phyloP scores from a whole-genome alignment of 2,797 vertebrate genomes.

The Nannoperca australis region DNA sequence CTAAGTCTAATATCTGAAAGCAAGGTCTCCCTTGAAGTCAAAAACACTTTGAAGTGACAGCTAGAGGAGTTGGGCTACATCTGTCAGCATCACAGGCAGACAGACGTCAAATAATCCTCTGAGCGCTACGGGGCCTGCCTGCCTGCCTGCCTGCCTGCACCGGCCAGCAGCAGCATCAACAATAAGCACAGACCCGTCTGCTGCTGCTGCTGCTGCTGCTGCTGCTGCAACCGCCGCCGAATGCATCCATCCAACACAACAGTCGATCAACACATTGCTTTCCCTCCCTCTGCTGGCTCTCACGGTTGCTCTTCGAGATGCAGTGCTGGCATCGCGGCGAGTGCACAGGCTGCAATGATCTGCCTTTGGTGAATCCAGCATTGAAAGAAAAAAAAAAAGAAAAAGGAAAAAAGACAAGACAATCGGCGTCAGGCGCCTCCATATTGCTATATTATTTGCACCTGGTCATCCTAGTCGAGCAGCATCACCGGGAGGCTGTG shows the following conservation, averaged over 20 bases:
- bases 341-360: constrained; percentile 42
- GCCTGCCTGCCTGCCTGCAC: too few relatives aligned
- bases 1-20: neutral
- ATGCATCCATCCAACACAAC: constrained; percentile 30
- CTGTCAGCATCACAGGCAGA: constrained; percentile 65
- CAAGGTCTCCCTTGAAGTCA: constrained; percentile 36
- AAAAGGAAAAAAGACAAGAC: constrained; percentile 10
- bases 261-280: constrained; percentile 37
- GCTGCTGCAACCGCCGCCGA: constrained; percentile 19
- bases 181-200: constrained; percentile 43
- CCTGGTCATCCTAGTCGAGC: constrained; percentile 55
- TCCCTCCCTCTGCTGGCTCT: constrained; percentile 37
- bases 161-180: constrained; percentile 68
- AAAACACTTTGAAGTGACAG: constrained; percentile 42
- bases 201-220: constrained; percentile 20
- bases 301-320: constrained; percentile 45
- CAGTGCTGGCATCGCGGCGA: constrained; percentile 18
- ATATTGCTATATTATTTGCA: constrained; percentile 56
- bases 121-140: constrained; percentile 46
- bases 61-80: constrained; percentile 50
- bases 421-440: constrained; percentile 44
- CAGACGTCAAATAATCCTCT: constrained; percentile 70
- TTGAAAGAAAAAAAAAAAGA: too few relatives aligned
- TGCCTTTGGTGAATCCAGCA: constrained; percentile 39
- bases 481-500: constrained; percentile 58